These are phyloP conservation scores for Dexiosoma caninum DNA, from an alignment of 2,888 invertebrate species.

Conservation along the genomic window DNA sequence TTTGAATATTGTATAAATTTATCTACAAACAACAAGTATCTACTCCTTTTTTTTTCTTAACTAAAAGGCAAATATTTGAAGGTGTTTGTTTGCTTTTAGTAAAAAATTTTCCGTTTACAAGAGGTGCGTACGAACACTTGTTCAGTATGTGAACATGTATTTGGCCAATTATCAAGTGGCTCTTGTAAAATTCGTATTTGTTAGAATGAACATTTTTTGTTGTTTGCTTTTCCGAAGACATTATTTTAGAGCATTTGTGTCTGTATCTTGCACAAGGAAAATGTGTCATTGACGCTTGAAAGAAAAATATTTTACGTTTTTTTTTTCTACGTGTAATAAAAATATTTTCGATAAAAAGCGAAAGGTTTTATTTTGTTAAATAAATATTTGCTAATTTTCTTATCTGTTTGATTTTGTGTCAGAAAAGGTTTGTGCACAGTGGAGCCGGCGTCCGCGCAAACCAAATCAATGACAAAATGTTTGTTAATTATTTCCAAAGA, in stretches of 20 bases:
- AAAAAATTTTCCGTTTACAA: conserved; percentile 14
- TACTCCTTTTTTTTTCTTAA: background rate
- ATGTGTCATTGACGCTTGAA: background rate
- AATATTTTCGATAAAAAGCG: conserved; percentile 10
- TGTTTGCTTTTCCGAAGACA: conserved; percentile 47
- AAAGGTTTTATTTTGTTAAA: background rate
- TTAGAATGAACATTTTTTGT: conserved; percentile 23
- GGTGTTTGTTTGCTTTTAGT: conserved; percentile 42
- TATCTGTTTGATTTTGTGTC: conserved; percentile 1
- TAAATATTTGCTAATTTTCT: conserved; percentile 40
- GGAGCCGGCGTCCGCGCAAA: too few species aligned
- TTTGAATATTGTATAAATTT: background rate
- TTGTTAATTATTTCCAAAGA: too few species aligned
- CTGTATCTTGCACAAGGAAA: background rate
- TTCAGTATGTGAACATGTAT: background rate
- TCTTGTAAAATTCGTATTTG: conserved; percentile 46
- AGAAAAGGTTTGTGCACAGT: background rate
- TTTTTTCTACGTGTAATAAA: background rate
- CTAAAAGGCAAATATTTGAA: conserved; percentile 30
- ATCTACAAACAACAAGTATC: background rate
- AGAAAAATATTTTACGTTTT: conserved; percentile 1
- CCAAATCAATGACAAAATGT: too few species aligned
- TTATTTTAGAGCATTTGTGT: background rate
- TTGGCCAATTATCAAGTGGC: conserved; percentile 46
- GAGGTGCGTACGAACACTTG: background rate